Conservation (phyloP, 2,797 vertebrate species). For the Ataeniobius toweri region DNA sequence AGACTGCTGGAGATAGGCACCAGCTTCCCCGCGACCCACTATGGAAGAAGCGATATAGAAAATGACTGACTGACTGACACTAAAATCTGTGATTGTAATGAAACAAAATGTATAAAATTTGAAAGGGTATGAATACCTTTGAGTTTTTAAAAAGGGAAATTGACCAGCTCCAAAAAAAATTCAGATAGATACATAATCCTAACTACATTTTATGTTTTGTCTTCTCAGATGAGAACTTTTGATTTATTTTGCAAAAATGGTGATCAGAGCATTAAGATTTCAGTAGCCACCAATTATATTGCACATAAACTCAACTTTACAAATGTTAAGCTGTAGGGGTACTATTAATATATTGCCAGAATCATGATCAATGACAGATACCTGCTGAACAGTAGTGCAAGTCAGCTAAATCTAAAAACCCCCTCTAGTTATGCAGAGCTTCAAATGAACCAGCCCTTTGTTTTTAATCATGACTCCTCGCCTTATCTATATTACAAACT, state of each 20-base stretch:
- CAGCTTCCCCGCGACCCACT: no score
- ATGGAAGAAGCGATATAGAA: no score
- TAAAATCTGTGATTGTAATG: not conserved
- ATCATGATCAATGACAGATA: slow-evolving; percentile 63
- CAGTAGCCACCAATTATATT: slow-evolving; percentile 51
- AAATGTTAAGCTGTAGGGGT: slow-evolving; percentile 62
- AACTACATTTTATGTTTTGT: not conserved
- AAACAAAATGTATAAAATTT: not conserved
- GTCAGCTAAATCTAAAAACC: slow-evolving; percentile 69
- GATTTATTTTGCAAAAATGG: slow-evolving; percentile 46
- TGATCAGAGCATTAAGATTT: slow-evolving; percentile 61
- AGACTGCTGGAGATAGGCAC: no score
- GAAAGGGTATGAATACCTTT: not conserved
- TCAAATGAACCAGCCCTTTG: slow-evolving; percentile 67
- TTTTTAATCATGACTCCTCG: slow-evolving; percentile 70
- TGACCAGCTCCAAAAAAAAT: slow-evolving; percentile 22
- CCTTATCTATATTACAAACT: slow-evolving; percentile 62
- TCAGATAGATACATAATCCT: slow-evolving; percentile 50
- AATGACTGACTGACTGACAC: no score
- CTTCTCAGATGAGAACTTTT: slow-evolving; percentile 53
- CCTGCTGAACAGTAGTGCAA: slow-evolving; percentile 57
- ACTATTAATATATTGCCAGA: slow-evolving; percentile 64
- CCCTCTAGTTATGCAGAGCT: slow-evolving; percentile 62
- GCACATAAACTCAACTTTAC: slow-evolving; percentile 67
- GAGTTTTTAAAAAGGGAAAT: slow-evolving; percentile 24